A percentile compares a stretch with the other conserved stretches of the same genome.
phyloP scores from a whole-genome alignment of 2,797 vertebrate species.

The Setipinna tenuifilis region DNA sequence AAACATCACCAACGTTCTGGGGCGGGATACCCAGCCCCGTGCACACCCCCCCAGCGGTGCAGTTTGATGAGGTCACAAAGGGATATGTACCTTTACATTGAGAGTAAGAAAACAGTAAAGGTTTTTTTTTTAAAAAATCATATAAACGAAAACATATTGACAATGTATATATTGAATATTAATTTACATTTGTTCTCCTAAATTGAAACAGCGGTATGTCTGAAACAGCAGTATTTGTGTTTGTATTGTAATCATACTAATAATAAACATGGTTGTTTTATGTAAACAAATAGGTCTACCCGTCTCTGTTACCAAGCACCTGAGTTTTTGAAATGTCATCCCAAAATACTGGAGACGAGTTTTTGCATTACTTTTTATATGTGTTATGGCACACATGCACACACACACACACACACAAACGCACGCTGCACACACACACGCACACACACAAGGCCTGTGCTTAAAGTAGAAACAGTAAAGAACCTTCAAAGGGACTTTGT shows the following conservation, averaged over 20 bases:
- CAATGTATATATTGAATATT: not conserved
- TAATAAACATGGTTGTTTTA: too few species aligned
- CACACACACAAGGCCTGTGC: not conserved
- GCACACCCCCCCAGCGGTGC: conserved; percentile 94
- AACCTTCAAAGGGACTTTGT: not conserved
- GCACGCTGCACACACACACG: not conserved
- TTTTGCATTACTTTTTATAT: not conserved
- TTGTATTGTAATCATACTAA: too few species aligned
- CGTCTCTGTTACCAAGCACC: not conserved
- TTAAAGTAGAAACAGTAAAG: conserved; percentile 13
- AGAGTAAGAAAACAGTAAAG: not conserved
- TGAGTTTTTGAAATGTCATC: not conserved
- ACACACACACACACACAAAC: not conserved
- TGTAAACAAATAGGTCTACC: not conserved
- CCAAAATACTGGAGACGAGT: not conserved
- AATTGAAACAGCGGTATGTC: too few species aligned
- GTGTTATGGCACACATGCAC: not conserved
- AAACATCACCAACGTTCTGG: conserved; percentile 92
- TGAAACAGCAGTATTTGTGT: too few species aligned
- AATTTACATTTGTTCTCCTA: not conserved
- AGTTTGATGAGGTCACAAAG: conserved; percentile 98
- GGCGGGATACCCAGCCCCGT: conserved; percentile 95
- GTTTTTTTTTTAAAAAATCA: not conserved
- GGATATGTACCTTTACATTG: conserved; percentile 88
- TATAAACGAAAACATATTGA: not conserved